Evolutionary conservation across 2,888 invertebrate species (phyloP), one percentile per base, ranked within the genome.

Genomic region (Tetheella fluctuosa): DNA sequence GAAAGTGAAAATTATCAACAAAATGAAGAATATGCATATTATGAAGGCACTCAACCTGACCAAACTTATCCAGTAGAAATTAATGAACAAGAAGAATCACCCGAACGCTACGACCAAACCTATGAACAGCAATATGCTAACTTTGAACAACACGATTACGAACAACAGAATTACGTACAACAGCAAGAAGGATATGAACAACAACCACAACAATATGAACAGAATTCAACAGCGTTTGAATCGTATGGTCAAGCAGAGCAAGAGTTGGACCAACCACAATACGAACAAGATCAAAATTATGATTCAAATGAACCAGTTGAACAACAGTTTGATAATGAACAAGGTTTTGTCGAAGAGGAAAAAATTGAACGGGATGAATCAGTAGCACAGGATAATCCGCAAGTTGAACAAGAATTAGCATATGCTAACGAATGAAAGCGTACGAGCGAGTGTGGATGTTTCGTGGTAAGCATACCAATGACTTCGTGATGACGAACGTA

Each of bases 41-140:
- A 87, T 58, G 81, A 85, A 65, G 80, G 75, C 52, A 69, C 69
- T 39, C 79, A 82, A 58, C 63, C 64, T 17, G 80, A 84, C 59
- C 74, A 78, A 62, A 65, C 67, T 25, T 81, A 82, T 66, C 70
- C 78, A 17, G 62, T 39, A 6, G 84, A 85, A 67, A 68, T 83
- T 57, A 83, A 83, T 66, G 86, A 87, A 64, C 80, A 86, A 54
- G 85, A 83, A 64, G 89, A 85, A 66, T 67, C 83, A 15, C 73
- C 76, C n/a, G 77, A 83, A 62, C 79, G 69, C 7, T 89, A 89
- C 62, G 90, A 91, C 67, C 88, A 80, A 62, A 80, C 69, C 67
- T 90, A 90, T 59, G 82, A 83, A 64, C 81, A 89, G 63, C 89
- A 91, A 68, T 89, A 90, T 67, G 61, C 64, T 6, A 62, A 61